Conservation (phyloP, 2,797 vertebrate species). For the Coccyzus lansbergi region DNA sequence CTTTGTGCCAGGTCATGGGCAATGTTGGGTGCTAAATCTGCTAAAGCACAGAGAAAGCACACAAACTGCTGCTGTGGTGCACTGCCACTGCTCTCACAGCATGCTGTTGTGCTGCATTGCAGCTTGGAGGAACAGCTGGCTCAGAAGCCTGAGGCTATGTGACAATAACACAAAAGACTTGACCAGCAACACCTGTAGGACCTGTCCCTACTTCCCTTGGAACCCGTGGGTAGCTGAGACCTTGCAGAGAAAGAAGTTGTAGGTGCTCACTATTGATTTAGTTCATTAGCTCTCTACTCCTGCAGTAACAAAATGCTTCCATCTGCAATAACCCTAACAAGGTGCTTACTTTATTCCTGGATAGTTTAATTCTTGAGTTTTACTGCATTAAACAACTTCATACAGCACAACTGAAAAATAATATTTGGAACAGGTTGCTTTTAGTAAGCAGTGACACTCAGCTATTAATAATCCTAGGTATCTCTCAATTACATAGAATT, state of each 20-base stretch:
- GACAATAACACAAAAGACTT: neutral
- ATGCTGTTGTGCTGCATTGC: neutral
- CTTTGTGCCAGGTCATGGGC: neutral
- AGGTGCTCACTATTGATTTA: neutral
- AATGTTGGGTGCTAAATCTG: rapidly evolving
- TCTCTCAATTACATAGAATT: neutral
- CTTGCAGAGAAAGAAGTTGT: neutral
- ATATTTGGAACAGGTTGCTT: neutral
- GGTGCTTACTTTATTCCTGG: neutral
- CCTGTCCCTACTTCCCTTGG: neutral
- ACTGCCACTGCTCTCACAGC: rapidly evolving
- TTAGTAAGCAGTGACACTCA: neutral
- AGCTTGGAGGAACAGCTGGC: neutral
- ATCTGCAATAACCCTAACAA: neutral
- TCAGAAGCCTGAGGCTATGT: neutral
- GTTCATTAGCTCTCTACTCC: neutral
- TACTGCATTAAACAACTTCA: neutral
- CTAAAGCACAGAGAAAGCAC: neutral
- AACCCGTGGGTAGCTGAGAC: neutral
- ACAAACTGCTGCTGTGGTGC: neutral
- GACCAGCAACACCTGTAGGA: neutral
- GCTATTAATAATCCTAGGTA: neutral
- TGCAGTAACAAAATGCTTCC: neutral
- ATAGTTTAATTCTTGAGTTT: neutral
- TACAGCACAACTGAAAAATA: neutral